Evolutionary conservation across 2,888 invertebrate species (phyloP).

Genomic region (Drosophila anomalipes): DNA sequence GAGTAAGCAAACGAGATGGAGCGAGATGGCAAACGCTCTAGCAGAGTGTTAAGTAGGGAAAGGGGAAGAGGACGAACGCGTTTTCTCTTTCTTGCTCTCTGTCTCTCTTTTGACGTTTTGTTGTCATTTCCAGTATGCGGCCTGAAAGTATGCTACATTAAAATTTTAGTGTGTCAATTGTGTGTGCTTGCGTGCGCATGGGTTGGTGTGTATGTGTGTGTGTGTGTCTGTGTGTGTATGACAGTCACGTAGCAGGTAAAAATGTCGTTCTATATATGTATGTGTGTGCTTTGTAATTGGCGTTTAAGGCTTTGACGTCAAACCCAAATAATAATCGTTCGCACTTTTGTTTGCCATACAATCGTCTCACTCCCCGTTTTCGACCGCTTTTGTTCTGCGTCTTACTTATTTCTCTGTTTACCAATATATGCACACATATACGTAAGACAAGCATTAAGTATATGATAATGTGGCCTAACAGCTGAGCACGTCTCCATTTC

Average conservation of each 20-base stretch:
- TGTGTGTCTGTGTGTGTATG: slow-evolving; percentile 28
- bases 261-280: slow-evolving; percentile 33
- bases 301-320: slow-evolving; percentile 79
- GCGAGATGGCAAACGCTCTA: not conserved
- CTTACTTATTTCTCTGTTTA: slow-evolving; percentile 18
- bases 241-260: slow-evolving; percentile 62
- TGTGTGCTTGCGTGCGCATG: slow-evolving; percentile 38
- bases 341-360: slow-evolving; percentile 68
- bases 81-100: slow-evolving; percentile 10
- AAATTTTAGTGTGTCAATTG: slow-evolving; percentile 81
- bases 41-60: slow-evolving; percentile 9
- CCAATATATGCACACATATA: slow-evolving; percentile 14
- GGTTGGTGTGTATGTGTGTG: slow-evolving; percentile 14
- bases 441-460: slow-evolving; percentile 5
- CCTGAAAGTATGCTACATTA: slow-evolving; percentile 78
- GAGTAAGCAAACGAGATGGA: slow-evolving; percentile 1
- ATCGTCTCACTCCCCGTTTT: slow-evolving; percentile 2
- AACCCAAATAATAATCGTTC: slow-evolving; percentile 80
- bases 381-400: slow-evolving; percentile 41
- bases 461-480: slow-evolving; percentile 33
- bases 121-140: slow-evolving; percentile 72
- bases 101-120: slow-evolving; percentile 37
- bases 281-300: slow-evolving; percentile 68
- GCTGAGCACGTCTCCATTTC: slow-evolving; percentile 12
- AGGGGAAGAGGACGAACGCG: slow-evolving; percentile 11